phyloP scores from a whole-genome alignment of 2,113 vertebrate genomes.

The Albula goreensis region DNA sequence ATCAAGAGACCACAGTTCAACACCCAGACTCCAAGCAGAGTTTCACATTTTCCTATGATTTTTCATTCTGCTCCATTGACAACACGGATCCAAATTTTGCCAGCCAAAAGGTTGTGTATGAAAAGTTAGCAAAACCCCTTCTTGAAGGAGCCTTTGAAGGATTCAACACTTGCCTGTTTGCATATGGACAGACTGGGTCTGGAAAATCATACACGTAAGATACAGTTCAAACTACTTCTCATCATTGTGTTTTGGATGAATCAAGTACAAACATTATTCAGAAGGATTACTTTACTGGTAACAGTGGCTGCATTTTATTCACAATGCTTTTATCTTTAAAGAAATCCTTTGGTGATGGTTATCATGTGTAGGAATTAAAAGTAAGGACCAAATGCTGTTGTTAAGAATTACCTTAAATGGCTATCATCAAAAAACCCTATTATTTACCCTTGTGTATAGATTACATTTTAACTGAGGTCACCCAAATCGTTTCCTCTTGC shows the following conservation, averaged over 20 bases:
- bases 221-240: not conserved
- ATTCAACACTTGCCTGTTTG: slow-evolving; percentile 92
- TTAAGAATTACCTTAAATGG: not conserved
- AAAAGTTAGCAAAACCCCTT: slow-evolving; percentile 79
- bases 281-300: not conserved
- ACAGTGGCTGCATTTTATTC: no score
- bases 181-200: slow-evolving; percentile 95
- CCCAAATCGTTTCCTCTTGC: not conserved
- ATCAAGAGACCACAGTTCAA: slow-evolving; percentile 76
- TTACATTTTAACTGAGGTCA: not conserved
- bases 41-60: slow-evolving; percentile 81
- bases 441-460: no score
- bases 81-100: slow-evolving; percentile 70
- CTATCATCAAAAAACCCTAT: no score
- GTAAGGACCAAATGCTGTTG: not conserved
- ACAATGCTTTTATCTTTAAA: no score
- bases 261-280: not conserved
- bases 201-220: slow-evolving; percentile 97
- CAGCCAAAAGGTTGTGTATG: slow-evolving; percentile 79
- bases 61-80: slow-evolving; percentile 88
- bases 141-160: slow-evolving; percentile 87
- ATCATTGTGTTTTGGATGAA: not conserved
- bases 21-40: slow-evolving; percentile 79
- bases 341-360: no score
- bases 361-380: no score